These are phyloP conservation scores for Drosophila aldrichi DNA, from an alignment of 2,888 invertebrate species.

Conservation along the genomic window DNA sequence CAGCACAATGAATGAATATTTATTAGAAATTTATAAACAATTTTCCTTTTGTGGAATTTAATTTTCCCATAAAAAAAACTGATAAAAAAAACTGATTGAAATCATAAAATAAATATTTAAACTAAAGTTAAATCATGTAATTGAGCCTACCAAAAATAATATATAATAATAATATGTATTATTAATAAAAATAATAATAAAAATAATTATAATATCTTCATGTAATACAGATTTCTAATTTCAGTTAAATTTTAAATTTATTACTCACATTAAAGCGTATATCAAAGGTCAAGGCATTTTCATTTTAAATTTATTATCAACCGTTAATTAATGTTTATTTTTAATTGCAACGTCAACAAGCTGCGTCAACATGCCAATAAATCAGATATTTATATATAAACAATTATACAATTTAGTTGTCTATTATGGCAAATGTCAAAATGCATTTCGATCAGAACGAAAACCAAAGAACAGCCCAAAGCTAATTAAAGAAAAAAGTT, in stretches of 20 bases:
- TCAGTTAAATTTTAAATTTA: background rate
- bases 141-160: too few relatives aligned
- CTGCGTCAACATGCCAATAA: constrained; percentile 40
- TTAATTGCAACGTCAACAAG: constrained; percentile 42
- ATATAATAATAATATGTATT: too few relatives aligned
- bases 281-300: background rate
- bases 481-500: constrained; percentile 59
- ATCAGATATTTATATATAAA: constrained; percentile 7
- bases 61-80: too few relatives aligned
- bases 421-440: constrained; percentile 51
- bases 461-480: constrained; percentile 31
- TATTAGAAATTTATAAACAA: too few relatives aligned
- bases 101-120: too few relatives aligned
- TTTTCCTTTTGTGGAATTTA: too few relatives aligned
- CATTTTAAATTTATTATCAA: background rate
- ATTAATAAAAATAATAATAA: too few relatives aligned
- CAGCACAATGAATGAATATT: too few relatives aligned
- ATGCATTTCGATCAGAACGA: constrained; percentile 37
- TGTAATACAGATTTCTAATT: background rate
- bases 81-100: too few relatives aligned
- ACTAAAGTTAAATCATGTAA: too few relatives aligned
- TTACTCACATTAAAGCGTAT: background rate
- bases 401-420: constrained; percentile 15
- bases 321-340: constrained; percentile 1
- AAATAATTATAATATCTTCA: too few relatives aligned